A percentile compares a stretch with the other conserved stretches of the same genome.
These are phyloP conservation scores for Perca flavescens DNA, from an alignment of 2,113 vertebrate genomes.

Conservation along the genomic window DNA sequence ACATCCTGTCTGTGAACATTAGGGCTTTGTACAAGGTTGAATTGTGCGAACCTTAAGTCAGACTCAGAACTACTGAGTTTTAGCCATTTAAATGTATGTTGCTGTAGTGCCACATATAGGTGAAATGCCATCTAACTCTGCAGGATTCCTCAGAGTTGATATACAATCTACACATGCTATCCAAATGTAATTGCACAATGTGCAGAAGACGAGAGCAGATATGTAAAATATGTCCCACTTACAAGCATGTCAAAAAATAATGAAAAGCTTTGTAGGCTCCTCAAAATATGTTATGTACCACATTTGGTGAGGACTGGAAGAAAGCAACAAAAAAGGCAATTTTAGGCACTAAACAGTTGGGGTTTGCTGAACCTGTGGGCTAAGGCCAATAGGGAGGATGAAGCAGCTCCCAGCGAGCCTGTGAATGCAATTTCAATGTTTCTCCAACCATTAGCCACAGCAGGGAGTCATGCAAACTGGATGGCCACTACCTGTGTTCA, in stretches of 20 bases:
- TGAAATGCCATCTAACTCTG: neutral
- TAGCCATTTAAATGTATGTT: neutral
- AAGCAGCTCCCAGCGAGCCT: conserved; percentile 29
- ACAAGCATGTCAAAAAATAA: neutral
- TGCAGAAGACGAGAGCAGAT: neutral
- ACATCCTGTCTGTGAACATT: neutral
- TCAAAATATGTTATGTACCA: neutral
- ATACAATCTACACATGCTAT: neutral
- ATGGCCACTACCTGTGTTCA: conserved; percentile 67
- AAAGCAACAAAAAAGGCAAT: conserved; percentile 4
- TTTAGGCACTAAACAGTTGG: neutral
- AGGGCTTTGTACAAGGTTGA: neutral
- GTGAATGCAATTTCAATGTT: conserved; percentile 65
- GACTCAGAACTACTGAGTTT: neutral
- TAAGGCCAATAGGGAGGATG: conserved; percentile 12
- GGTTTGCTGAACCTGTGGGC: conserved; percentile 15
- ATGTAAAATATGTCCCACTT: neutral
- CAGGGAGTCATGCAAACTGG: conserved; percentile 33
- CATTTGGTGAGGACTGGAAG: neutral
- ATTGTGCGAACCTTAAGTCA: neutral
- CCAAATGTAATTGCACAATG: neutral
- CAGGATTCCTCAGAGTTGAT: neutral
- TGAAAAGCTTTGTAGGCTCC: neutral
- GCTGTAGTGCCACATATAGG: neutral
- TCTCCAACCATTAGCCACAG: conserved; percentile 43